Percentiles rank a stretch among this genome's conserved stretches.
Evolutionary conservation across 2,888 invertebrate genomes (phyloP).

Genomic region (Meliscaeva auricollis): DNA sequence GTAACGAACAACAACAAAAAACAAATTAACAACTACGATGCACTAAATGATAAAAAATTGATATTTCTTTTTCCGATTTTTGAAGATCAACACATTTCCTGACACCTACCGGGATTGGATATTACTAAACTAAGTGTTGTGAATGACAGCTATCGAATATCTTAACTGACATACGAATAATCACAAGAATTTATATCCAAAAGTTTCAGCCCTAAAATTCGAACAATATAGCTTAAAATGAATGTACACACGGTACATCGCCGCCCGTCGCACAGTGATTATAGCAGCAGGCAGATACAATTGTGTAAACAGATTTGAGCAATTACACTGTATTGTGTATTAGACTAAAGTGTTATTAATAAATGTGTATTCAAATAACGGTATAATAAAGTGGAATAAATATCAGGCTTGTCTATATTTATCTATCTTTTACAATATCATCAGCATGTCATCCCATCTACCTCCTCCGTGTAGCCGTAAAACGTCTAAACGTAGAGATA

Average conservation of each 20-base stretch:
- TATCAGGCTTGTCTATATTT: conserved; percentile 39
- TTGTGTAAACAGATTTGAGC: conserved; percentile 37
- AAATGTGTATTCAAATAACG: conserved; percentile 41
- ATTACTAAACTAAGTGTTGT: not conserved
- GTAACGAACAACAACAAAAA: not conserved
- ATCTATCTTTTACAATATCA: conserved; percentile 25
- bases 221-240: conserved; percentile 25
- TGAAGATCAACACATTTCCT: conserved; percentile 20
- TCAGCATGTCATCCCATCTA: not conserved
- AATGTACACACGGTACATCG: conserved; percentile 4
- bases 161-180: conserved; percentile 21
- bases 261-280: conserved; percentile 28
- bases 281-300: conserved; percentile 25
- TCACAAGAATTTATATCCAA: conserved; percentile 45
- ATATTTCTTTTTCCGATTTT: not conserved
- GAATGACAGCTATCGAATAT: conserved; percentile 31
- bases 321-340: conserved; percentile 43
- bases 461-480: not conserved
- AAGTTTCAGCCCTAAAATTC: conserved; percentile 12
- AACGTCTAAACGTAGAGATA: not conserved
- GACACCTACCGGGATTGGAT: not conserved
- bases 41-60: no score
- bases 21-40: no score
- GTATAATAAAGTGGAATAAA: conserved; percentile 38
- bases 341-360: conserved; percentile 37